Percentiles rank a stretch among this genome's conserved stretches.
phyloP scores from a whole-genome alignment of 2,888 invertebrate genomes.

The Arrhopalites spinosus region DNA sequence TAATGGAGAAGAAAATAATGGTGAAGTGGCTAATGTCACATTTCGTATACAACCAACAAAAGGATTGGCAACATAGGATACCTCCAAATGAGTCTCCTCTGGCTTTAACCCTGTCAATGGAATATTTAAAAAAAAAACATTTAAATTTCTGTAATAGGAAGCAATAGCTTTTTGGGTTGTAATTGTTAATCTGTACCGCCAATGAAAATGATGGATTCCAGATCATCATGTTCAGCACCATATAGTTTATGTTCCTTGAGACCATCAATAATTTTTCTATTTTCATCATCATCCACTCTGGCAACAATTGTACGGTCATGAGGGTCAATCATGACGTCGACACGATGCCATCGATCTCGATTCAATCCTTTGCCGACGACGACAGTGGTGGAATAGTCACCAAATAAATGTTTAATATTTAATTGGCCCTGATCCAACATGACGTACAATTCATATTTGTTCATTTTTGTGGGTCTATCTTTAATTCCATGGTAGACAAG shows the following conservation, averaged over 20 bases:
- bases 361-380: slow-evolving; percentile 87
- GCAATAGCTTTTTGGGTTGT: neutral
- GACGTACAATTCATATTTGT: slow-evolving; percentile 87
- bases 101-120: slow-evolving; percentile 87
- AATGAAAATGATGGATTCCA: slow-evolving; percentile 84
- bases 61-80: slow-evolving; percentile 89
- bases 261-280: slow-evolving; percentile 76
- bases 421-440: slow-evolving; percentile 90
- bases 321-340: slow-evolving; percentile 84
- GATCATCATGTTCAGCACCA: slow-evolving; percentile 77
- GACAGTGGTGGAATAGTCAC: slow-evolving; percentile 80
- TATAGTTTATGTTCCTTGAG: slow-evolving; percentile 83
- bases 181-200: slow-evolving; percentile 69
- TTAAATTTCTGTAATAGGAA: neutral
- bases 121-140: slow-evolving; percentile 32
- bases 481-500: slow-evolving; percentile 89
- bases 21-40: slow-evolving; percentile 65
- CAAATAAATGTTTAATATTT: slow-evolving; percentile 89
- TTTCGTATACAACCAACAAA: slow-evolving; percentile 90
- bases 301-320: slow-evolving; percentile 82
- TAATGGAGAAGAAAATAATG: slow-evolving; percentile 66
- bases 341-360: slow-evolving; percentile 88
- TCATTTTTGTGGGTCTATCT: slow-evolving; percentile 77
- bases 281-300: slow-evolving; percentile 82
- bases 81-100: slow-evolving; percentile 84